Base-by-base conservation (phyloP, 2,113 vertebrate genomes). In the Bombycilla garrulus region DNA sequence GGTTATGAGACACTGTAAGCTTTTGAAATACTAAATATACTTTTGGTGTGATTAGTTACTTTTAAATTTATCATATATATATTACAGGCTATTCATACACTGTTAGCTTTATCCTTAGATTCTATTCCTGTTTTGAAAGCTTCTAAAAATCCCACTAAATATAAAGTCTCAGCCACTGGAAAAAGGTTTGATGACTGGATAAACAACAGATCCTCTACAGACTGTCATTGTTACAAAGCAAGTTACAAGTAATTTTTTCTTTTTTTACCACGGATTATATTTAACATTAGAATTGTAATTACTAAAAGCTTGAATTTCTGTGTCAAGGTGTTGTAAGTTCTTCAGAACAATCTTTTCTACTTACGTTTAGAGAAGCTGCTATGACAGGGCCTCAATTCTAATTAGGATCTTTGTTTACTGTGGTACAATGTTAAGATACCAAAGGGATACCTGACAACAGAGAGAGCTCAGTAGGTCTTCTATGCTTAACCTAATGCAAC, bases 381-480 rank as follows among this genome's bases (percentile, higher is more conserved):
- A 86, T 86, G 90, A 90, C 90, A 96, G 54, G 73, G 88, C 74
- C 90, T 11, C 87, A 61, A 71, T 80, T 94, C 93, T 95, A 93
- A 95, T 92, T 90, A 94, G 87, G 71, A 69, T 90, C 87, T 94
- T 76, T 95, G 89, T 80, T 77, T 23, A 91, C 54, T 90, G 85
- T 91, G 69, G 87, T 95, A 96, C 93, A 96, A 86, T 87, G 81
- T 94, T 94, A 92, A 92, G 71, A 79, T 91, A 93, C 91, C 95
- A 95, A 94, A 82, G 53, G 91, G 93, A 87, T 50, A 96, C 92
- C 93, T 95, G 91, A 95, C 87, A 96, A 95, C 85, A 95, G 5
- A 94, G 64, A 96, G 85, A 94, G 86, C 90, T 73, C 82, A 94
- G 35, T 90, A 93, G 96, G 94, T 93, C 83, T 95, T 96, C 81